phyloP scores from a whole-genome alignment of 2,888 invertebrate species.

The Myopa testacea region DNA sequence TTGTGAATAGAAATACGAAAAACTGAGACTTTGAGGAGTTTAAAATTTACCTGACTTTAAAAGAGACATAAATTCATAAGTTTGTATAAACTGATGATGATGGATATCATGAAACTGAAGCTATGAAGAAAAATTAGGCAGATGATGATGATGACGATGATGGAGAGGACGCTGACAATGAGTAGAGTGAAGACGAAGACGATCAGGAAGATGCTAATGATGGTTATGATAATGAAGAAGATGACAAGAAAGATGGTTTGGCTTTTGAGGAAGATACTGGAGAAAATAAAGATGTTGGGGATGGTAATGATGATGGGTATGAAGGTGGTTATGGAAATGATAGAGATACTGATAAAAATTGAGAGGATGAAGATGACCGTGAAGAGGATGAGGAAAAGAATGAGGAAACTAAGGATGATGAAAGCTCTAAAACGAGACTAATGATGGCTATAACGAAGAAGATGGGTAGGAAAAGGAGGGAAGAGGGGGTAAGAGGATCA shows the following conservation, averaged over 20 bases:
- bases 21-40: too few species aligned
- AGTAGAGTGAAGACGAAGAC: too few species aligned
- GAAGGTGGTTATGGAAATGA: background rate
- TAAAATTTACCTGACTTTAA: too few species aligned
- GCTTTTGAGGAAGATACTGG: background rate
- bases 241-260: too few species aligned
- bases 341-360: background rate
- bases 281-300: background rate
- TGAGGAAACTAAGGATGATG: background rate
- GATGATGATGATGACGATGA: conserved; percentile 9
- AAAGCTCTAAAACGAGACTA: background rate
- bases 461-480: background rate
- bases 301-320: background rate
- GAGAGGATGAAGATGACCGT: background rate
- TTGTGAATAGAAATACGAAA: too few species aligned
- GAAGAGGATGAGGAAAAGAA: background rate
- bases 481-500: background rate
- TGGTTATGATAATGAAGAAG: too few species aligned
- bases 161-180: background rate
- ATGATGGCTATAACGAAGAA: background rate
- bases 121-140: too few species aligned
- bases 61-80: too few species aligned
- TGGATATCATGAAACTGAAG: too few species aligned
- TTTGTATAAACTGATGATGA: too few species aligned
- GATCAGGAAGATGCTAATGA: too few species aligned